Percentiles rank a stretch among this genome's conserved stretches.
Conservation (phyloP, 2,797 vertebrate genomes). For the Notolepis coatsorum region DNA sequence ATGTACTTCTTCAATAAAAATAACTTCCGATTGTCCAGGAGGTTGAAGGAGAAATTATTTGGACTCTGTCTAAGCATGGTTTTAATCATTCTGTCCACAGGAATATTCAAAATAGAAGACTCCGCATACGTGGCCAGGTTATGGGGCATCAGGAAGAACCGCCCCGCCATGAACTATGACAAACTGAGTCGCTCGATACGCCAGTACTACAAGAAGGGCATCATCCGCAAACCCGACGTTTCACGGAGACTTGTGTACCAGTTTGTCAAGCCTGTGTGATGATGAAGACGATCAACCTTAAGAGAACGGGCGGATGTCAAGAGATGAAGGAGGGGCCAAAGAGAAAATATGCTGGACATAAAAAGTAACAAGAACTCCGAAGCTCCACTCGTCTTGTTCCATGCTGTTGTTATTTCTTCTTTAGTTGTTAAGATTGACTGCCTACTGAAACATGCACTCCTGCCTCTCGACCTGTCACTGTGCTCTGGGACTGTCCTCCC, state of each 20-base stretch:
- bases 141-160: constrained; percentile 94
- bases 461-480: constrained; percentile 47
- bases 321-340: constrained; percentile 1
- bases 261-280: constrained; percentile 92
- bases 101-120: constrained; percentile 97
- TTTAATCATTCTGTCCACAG: constrained; percentile 60
- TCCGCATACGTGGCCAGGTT: constrained; percentile 92
- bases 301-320: background rate
- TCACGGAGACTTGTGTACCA: constrained; percentile 97
- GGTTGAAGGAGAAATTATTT: too few species aligned
- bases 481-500: background rate
- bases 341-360: constrained; percentile 67
- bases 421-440: constrained; percentile 57
- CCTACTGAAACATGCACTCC: constrained; percentile 63
- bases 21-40: too few species aligned
- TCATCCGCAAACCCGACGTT: constrained; percentile 92
- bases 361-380: constrained; percentile 19
- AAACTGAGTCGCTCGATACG: constrained; percentile 93
- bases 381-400: constrained; percentile 15
- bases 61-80: background rate
- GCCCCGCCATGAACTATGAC: constrained; percentile 93
- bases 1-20: too few species aligned
- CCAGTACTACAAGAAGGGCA: constrained; percentile 94
- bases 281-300: background rate
- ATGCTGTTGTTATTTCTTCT: constrained; percentile 15